These are phyloP conservation scores for Tretioscincus oriximinensis DNA, from an alignment of 2,113 vertebrate species.

Conservation along the genomic window DNA sequence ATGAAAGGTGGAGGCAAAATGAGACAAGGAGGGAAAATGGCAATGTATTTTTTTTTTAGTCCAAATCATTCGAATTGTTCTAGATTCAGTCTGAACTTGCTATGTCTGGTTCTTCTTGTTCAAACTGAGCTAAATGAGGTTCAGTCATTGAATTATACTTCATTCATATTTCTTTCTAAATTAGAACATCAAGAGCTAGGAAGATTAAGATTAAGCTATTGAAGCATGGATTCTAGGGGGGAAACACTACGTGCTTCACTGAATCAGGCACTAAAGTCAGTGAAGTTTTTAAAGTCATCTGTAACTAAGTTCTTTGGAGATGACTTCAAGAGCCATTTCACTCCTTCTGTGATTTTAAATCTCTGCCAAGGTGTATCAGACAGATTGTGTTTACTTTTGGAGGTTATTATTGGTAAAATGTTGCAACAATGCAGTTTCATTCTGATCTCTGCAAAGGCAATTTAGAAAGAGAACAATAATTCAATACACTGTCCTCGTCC, in stretches of 20 bases:
- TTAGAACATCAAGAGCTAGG: not conserved
- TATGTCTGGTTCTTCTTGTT: too few relatives aligned
- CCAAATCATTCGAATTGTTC: too few relatives aligned
- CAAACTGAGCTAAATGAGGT: too few relatives aligned
- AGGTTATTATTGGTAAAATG: conserved; percentile 39
- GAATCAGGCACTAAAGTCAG: not conserved
- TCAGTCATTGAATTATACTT: too few relatives aligned
- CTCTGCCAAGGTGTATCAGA: conserved; percentile 15
- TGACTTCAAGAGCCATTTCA: not conserved
- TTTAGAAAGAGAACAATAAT: conserved; percentile 10
- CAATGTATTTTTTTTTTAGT: too few relatives aligned
- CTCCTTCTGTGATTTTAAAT: not conserved
- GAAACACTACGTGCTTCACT: not conserved
- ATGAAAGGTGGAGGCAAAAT: too few relatives aligned
- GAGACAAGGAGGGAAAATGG: too few relatives aligned
- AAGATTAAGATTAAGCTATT: not conserved
- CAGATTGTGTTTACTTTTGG: conserved; percentile 31
- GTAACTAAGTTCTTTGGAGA: not conserved
- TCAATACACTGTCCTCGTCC: conserved; percentile 3
- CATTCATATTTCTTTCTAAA: too few relatives aligned
- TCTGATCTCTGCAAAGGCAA: conserved; percentile 5
- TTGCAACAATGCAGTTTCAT: conserved; percentile 10
- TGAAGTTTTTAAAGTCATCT: conserved; percentile 1
- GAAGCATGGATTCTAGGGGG: not conserved
- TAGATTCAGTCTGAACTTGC: too few relatives aligned